Percentiles rank a stretch among this genome's conserved stretches.
Evolutionary conservation across 2,797 vertebrate genomes (phyloP).

Genomic region (Atherinosoma microstoma): DNA sequence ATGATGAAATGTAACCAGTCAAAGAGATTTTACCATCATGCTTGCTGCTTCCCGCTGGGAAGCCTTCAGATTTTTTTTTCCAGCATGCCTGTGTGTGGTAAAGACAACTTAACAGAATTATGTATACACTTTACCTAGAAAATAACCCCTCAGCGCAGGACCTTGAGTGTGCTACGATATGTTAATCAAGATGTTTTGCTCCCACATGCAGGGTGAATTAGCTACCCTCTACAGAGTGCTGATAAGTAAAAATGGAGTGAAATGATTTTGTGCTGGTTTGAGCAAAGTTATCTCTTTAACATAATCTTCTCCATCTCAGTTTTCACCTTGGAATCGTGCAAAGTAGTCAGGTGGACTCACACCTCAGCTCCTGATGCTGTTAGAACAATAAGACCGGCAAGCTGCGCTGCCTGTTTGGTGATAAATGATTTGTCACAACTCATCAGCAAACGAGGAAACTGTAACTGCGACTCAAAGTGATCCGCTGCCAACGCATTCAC

Average conservation of each 20-base stretch:
- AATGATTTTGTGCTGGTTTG: slow-evolving; percentile 24
- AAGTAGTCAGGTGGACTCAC: slow-evolving; percentile 39
- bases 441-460: slow-evolving; percentile 16
- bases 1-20: slow-evolving; percentile 63
- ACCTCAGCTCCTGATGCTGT: slow-evolving; percentile 31
- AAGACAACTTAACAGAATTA: slow-evolving; percentile 67
- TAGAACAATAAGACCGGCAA: slow-evolving; percentile 6
- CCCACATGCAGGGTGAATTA: slow-evolving; percentile 26
- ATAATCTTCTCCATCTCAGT: slow-evolving; percentile 28
- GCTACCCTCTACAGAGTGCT: slow-evolving; percentile 29
- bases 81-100: slow-evolving; percentile 29
- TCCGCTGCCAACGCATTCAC: slow-evolving; percentile 13
- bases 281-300: slow-evolving; percentile 36
- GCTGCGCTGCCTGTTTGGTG: slow-evolving; percentile 10
- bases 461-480: slow-evolving; percentile 6
- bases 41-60: slow-evolving; percentile 27
- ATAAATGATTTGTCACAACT: slow-evolving; percentile 31
- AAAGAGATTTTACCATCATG: slow-evolving; percentile 63
- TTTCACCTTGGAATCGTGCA: slow-evolving; percentile 12
- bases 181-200: slow-evolving; percentile 55
- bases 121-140: slow-evolving; percentile 62
- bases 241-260: slow-evolving; percentile 36
- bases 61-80: slow-evolving; percentile 19
- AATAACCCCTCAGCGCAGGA: slow-evolving; percentile 50
- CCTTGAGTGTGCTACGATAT: slow-evolving; percentile 49